Conservation (phyloP, 2,113 vertebrate genomes). For the Malurus cyaneus region DNA sequence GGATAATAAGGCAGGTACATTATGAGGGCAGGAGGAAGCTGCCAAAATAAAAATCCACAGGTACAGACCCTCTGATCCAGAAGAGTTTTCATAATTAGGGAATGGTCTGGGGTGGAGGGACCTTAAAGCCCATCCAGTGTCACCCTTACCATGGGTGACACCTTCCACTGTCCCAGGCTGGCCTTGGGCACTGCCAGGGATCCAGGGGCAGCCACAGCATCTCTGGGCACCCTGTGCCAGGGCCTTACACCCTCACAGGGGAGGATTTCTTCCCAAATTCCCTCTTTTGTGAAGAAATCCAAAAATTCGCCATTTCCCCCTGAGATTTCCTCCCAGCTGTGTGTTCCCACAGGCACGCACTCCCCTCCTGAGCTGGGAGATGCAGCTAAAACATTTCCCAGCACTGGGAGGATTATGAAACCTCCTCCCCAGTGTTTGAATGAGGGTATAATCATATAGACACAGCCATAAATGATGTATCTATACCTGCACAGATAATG, state of each 20-base stretch:
- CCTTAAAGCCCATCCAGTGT: accelerated
- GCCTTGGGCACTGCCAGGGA: not conserved
- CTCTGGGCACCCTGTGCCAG: not conserved
- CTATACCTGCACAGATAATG: not conserved
- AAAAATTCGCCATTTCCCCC: not conserved
- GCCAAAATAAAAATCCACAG: not conserved
- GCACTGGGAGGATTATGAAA: not conserved
- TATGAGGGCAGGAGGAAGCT: not conserved
- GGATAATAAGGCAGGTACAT: not conserved
- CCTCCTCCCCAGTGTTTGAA: not conserved
- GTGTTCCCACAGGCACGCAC: not conserved
- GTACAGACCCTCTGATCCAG: not conserved
- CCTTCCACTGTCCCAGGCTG: accelerated
- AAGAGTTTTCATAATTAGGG: not conserved
- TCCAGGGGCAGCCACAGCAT: not conserved
- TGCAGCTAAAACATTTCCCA: not conserved
- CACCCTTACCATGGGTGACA: not conserved
- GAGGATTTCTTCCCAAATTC: not conserved
- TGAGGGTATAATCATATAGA: not conserved
- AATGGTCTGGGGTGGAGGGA: not conserved
- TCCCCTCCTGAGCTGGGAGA: not conserved
- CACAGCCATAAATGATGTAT: not conserved
- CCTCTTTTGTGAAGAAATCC: not conserved
- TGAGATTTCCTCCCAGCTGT: not conserved
- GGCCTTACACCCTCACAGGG: not conserved